phyloP scores from a whole-genome alignment of 2,797 vertebrate genomes.

The Neosalanx taihuensis region DNA sequence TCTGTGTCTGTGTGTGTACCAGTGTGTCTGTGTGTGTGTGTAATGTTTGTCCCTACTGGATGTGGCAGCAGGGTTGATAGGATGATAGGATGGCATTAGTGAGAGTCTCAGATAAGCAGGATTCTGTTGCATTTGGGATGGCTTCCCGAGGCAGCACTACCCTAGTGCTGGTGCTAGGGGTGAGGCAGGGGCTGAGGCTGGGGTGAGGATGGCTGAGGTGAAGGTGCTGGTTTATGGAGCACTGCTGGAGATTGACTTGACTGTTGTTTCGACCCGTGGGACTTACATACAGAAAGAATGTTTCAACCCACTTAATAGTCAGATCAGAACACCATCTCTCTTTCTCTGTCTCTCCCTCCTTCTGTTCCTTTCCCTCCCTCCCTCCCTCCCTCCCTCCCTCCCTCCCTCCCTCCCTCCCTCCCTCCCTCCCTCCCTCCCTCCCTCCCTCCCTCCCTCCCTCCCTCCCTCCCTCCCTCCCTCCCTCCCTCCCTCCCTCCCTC shows the following conservation, averaged over 20 bases:
- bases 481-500: slow-evolving; percentile 33
- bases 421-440: background rate
- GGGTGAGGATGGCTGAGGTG: no score
- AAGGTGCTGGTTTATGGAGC: no score
- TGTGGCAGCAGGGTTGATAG: slow-evolving; percentile 18
- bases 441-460: slow-evolving; percentile 10
- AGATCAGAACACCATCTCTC: no score
- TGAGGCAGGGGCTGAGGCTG: background rate
- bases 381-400: slow-evolving; percentile 29
- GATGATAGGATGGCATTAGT: slow-evolving; percentile 29
- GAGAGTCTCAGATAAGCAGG: slow-evolving; percentile 20
- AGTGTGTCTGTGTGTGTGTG: slow-evolving; percentile 11
- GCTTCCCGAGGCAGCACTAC: slow-evolving; percentile 13
- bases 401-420: slow-evolving; percentile 30
- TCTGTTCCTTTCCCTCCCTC: background rate
- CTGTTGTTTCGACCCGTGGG: no score
- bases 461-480: background rate
- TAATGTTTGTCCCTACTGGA: slow-evolving; percentile 9
- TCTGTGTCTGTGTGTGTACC: slow-evolving; percentile 8
- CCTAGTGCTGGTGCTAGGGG: background rate
- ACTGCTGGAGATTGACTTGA: no score
- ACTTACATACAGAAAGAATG: no score
- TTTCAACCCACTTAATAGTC: no score
- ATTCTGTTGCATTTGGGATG: slow-evolving; percentile 20
- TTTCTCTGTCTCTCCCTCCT: background rate